Percentiles rank a stretch among this genome's conserved stretches.
Evolutionary conservation across 2,113 vertebrate species (phyloP).

Genomic region (Clupea harengus): DNA sequence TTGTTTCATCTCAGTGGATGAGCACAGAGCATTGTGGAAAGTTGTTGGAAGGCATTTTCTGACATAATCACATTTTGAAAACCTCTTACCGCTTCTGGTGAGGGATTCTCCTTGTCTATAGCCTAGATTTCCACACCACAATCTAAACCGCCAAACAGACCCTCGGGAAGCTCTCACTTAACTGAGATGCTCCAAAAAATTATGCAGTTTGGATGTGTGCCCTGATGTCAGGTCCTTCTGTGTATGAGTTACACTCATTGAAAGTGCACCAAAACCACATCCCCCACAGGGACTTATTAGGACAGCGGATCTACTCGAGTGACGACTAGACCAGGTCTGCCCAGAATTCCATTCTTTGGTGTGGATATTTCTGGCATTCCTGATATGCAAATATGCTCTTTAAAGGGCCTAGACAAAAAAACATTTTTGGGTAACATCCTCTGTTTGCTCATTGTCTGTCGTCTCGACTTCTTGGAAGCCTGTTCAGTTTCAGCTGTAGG

Average conservation of each 20-base stretch:
- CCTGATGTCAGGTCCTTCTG: too few relatives aligned
- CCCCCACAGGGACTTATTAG: too few relatives aligned
- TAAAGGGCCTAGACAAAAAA: constrained; percentile 30
- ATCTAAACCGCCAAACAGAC: not conserved
- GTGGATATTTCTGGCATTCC: not conserved
- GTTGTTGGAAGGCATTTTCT: too few relatives aligned
- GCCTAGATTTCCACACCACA: not conserved
- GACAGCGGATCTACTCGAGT: not conserved
- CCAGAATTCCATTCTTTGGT: not conserved
- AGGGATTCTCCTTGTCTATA: too few relatives aligned
- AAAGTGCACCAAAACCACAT: not conserved
- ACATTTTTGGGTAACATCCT: not conserved
- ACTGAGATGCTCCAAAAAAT: not conserved
- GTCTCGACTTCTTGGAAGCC: constrained; percentile 38
- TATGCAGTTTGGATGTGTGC: not conserved
- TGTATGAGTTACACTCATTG: too few relatives aligned
- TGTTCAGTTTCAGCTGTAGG: constrained; percentile 27
- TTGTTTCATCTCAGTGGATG: too few relatives aligned
- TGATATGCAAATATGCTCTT: constrained; percentile 5
- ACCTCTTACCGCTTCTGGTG: too few relatives aligned
- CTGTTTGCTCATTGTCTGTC: constrained; percentile 22
- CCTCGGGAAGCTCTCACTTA: not conserved
- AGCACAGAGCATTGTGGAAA: too few relatives aligned
- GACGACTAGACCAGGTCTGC: not conserved
- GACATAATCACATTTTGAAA: too few relatives aligned